These are phyloP conservation scores for Ceryle rudis DNA, from an alignment of 2,797 vertebrate genomes.

Conservation along the genomic window DNA sequence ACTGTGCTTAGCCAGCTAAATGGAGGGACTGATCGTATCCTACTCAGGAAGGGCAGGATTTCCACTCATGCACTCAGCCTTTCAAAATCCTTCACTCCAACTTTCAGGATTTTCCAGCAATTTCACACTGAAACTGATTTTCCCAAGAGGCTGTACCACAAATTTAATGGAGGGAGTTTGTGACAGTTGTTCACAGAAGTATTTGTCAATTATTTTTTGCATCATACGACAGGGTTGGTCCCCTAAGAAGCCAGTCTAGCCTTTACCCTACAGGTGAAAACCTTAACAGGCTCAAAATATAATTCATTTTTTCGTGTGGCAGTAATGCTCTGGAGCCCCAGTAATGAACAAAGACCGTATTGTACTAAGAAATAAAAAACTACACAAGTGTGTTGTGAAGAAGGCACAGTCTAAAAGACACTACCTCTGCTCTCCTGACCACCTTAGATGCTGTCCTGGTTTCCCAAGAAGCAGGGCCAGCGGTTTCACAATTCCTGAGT, in stretches of 20 bases:
- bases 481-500: neutral
- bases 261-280: neutral
- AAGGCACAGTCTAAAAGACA: neutral
- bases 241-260: neutral
- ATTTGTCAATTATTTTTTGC: slow-evolving; percentile 2
- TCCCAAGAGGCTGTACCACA: neutral
- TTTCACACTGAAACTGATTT: neutral
- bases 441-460: neutral
- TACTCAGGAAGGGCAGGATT: neutral
- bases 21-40: neutral
- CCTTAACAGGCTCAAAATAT: neutral
- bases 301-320: neutral
- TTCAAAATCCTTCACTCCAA: neutral
- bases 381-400: neutral
- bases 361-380: neutral
- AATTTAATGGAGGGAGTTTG: neutral
- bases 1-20: neutral
- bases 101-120: neutral
- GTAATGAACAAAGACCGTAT: neutral
- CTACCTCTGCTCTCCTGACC: neutral
- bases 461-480: neutral
- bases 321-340: neutral
- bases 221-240: neutral
- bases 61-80: neutral
- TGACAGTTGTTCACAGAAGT: neutral